phyloP scores from a whole-genome alignment of 2,113 vertebrate species.

The Microtus richardsoni region DNA sequence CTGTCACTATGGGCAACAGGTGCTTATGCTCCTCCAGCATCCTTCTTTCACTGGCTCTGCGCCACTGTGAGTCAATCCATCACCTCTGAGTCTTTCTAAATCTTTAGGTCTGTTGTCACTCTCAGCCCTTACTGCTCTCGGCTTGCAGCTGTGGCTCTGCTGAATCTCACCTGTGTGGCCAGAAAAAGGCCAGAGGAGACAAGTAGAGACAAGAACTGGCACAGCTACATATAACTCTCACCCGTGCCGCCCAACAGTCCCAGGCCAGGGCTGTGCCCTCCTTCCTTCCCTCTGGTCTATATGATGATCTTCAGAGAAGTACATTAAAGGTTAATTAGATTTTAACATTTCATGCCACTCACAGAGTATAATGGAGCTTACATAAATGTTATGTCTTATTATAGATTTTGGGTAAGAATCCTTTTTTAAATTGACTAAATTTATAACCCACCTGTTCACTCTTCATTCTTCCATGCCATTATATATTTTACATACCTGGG shows the following conservation, averaged over 20 bases:
- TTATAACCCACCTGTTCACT: not conserved
- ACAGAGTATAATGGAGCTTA: constrained; percentile 55
- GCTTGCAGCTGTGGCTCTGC: not conserved
- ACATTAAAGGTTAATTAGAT: constrained; percentile 75
- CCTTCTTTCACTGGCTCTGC: not conserved
- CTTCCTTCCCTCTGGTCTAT: constrained; percentile 46
- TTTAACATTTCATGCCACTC: constrained; percentile 68
- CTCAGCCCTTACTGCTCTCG: constrained; percentile 18
- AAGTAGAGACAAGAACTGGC: not conserved
- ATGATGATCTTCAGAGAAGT: constrained; percentile 64
- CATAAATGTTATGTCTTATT: constrained; percentile 64
- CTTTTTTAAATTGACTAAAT: constrained; percentile 56
- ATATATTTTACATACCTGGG: not conserved
- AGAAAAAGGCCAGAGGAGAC: not conserved
- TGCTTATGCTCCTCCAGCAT: not conserved
- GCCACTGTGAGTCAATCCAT: not conserved
- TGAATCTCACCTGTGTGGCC: constrained; percentile 1
- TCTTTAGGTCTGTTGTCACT: not conserved
- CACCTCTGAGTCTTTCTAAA: constrained; percentile 25
- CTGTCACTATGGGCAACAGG: not conserved
- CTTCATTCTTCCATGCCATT: not conserved
- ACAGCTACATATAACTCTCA: not conserved
- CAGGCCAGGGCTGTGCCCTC: not conserved
- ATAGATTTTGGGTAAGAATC: constrained; percentile 66
- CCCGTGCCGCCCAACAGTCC: not conserved